Conservation (phyloP, 2,113 vertebrate genomes). For the Hippocampus barbouri region DNA sequence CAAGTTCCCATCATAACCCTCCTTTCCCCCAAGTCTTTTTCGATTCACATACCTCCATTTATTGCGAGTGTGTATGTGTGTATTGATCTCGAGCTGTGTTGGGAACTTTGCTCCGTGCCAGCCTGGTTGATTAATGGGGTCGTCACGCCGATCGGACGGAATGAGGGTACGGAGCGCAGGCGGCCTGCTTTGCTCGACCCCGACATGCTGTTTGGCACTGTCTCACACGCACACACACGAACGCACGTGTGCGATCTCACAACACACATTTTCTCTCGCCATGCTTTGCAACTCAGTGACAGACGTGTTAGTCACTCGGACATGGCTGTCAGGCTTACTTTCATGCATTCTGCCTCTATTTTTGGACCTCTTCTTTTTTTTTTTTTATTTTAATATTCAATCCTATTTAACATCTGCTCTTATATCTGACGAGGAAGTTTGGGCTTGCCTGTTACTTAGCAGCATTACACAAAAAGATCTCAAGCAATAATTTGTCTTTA, state of each 20-base stretch:
- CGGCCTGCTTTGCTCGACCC: constrained; percentile 81
- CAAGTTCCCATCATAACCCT: neutral
- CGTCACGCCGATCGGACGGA: constrained; percentile 96
- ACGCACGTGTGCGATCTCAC: constrained; percentile 17
- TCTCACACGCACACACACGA: constrained; percentile 41
- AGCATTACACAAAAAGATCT: neutral
- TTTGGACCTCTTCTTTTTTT: neutral
- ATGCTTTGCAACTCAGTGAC: constrained; percentile 43
- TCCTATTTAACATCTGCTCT: neutral
- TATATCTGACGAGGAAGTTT: neutral
- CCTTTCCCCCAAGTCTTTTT: constrained; percentile 1
- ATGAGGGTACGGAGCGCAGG: constrained; percentile 91
- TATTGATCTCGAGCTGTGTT: constrained; percentile 98
- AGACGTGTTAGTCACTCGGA: constrained; percentile 46
- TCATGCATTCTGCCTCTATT: constrained; percentile 33
- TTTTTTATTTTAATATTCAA: neutral
- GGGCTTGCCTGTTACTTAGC: neutral
- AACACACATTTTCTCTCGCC: constrained; percentile 21
- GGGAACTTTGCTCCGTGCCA: constrained; percentile 93
- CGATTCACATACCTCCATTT: constrained; percentile 15
- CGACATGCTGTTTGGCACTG: constrained; percentile 73
- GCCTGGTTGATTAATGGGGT: constrained; percentile 99
- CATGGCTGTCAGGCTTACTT: constrained; percentile 35
- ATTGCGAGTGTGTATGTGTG: constrained; percentile 51
- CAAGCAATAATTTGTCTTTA: neutral